Base-by-base conservation (phyloP, 2,797 vertebrate species). In the Pipistrellus nathusii region DNA sequence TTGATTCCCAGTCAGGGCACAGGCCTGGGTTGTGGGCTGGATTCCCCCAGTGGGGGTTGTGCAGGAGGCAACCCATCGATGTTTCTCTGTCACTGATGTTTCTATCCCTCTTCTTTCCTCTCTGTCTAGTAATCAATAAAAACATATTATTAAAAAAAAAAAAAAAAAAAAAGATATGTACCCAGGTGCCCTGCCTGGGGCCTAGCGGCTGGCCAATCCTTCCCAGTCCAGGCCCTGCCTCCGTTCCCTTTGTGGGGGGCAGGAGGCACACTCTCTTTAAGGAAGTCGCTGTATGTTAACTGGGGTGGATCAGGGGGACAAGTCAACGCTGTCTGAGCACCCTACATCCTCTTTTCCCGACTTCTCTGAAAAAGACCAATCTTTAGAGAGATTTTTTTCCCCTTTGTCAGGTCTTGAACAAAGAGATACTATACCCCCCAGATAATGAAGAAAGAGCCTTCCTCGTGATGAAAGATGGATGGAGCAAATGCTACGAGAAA, bases 381-480 rank as follows among this genome's bases (percentile, higher is more conserved):
- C 64, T 76, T 44, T 48, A 14, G 12, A 69, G 27, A 57, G 12
- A 48, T 77, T 46, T 77, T 46, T 94, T 25, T n/a, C 71, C 38
- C 75, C 57, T 86, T 18, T 25, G 32, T 53, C n/a, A 20, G 64
- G 62, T 6, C 18, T 83, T 38, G n/a, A 90, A 77, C 46, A 72
- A 89, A 51, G 55, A 94, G 88, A 73, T 46, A 21, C 66, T 73
- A 0, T 32, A 68, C 15, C 62, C 27, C 71, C 62, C 32, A 30
- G 57, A 62, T 59, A 81, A 64, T 8, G 32, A 91, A 84, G 66
- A 78, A 92, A 93, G 27, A n/a, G 38, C 38, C 91, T 77, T 57
- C 83, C 59, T 35, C 1, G 32, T 13, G 75, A 85, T 5, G 4
- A 41, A 30, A 32, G 10, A 32, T 20, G 20, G 10, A 32, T 35